Evolutionary conservation across 2,797 vertebrate species (phyloP).

Genomic region (Poeciliopsis infans): DNA sequence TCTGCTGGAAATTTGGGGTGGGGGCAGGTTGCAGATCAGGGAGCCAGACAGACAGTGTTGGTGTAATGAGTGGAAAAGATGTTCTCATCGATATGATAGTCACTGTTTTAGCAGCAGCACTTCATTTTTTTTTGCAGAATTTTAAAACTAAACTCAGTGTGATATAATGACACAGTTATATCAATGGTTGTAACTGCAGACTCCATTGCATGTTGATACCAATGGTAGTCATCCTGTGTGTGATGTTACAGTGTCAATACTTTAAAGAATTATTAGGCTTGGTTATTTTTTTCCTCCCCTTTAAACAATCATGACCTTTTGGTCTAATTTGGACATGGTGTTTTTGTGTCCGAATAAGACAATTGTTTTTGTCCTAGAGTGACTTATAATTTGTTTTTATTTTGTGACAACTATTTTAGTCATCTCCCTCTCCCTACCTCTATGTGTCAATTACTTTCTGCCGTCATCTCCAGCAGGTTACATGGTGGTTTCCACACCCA

Average conservation of each 20-base stretch:
- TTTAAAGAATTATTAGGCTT: background rate
- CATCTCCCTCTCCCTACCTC: background rate
- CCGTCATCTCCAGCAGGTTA: conserved; percentile 27
- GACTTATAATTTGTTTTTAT: too few relatives aligned
- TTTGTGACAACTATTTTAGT: too few relatives aligned
- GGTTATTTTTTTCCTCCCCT: background rate
- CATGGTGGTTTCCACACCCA: conserved; percentile 26
- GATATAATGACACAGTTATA: background rate
- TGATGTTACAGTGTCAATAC: too few relatives aligned
- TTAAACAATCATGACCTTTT: background rate
- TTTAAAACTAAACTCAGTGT: background rate
- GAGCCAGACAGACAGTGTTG: conserved; percentile 19
- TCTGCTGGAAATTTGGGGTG: conserved; percentile 41
- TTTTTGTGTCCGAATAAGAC: background rate
- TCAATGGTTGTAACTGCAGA: background rate
- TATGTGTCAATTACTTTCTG: conserved; percentile 14
- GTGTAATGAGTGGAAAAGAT: conserved; percentile 4
- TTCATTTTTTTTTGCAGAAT: background rate
- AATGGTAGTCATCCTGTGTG: too few relatives aligned
- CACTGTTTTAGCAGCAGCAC: background rate
- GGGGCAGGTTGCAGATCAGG: conserved; percentile 44
- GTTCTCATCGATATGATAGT: conserved; percentile 1
- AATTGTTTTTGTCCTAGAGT: too few relatives aligned
- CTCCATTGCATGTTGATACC: too few relatives aligned
- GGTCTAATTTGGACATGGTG: background rate